Evolutionary conservation across 2,113 vertebrate species (phyloP), one percentile per base, ranked within the genome.

Genomic region (Gasterosteus nipponicus): DNA sequence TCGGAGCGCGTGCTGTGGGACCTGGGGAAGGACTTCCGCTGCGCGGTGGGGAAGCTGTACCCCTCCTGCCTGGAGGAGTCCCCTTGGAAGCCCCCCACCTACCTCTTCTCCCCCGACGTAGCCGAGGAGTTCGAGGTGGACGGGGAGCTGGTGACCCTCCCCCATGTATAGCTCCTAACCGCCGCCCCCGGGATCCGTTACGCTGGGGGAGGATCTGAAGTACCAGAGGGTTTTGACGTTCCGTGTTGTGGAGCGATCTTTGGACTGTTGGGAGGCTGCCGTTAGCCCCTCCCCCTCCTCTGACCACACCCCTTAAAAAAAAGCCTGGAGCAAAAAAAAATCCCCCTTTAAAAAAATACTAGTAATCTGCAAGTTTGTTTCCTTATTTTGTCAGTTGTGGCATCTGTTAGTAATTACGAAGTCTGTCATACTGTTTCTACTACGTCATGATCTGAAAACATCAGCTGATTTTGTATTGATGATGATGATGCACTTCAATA

Each of bases 1-100:
- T 98, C 97, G 0, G 97, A 99, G 38, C 96, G 98, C 0, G 97
- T 97, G 35, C 95, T 99, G 14, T 99, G 98, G 96, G 97, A 99
- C 77, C 78, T 99, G 42, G 97, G 98, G 12, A 97, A 96, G 61
- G 96, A 97, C 91, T 99, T 99, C 82, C 95, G 96, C 71, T 99
- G 97, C 73, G 95, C 97, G 3, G 97, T 99, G 83, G 98, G 97
- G 60, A 99, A 99, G 87, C 95, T 99, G 0, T 99, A 99, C 87
- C 98, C 98, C 0, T 99, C 98, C 67, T 99, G 98, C 88, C 95
- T 99, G 66, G 96, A 98, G 83, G 98, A 98, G 74, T 98, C 97
- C 47, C 97, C 96, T 0, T 99, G 98, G 98, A 99, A 99, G 77
- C 98, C 98, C 31, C 98, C 98, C 4, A 96, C 98, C 0, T 98